A percentile compares a stretch with the other conserved stretches of the same genome.
phyloP scores from a whole-genome alignment of 2,888 invertebrate species.

The Sympetrum striolatum region DNA sequence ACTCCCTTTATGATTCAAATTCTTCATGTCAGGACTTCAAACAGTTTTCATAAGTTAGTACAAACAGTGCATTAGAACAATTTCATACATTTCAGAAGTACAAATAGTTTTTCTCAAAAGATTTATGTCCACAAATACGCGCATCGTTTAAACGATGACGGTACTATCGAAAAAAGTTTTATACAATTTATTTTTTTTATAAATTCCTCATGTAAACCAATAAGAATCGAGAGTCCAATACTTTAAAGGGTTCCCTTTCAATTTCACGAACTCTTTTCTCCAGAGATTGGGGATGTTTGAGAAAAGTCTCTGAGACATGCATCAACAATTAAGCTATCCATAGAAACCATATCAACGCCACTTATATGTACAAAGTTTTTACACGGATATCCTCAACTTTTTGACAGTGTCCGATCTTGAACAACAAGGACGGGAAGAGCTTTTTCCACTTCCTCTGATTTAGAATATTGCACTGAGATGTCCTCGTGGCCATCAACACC shows the following conservation, averaged over 20 bases:
- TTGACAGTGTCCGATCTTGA: not conserved
- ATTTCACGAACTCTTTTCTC: not conserved
- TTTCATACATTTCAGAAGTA: no score
- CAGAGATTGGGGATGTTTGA: not conserved
- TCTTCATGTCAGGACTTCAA: no score
- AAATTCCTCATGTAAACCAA: not conserved
- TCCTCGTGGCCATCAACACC: not conserved
- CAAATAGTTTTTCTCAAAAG: no score
- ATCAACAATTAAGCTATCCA: not conserved
- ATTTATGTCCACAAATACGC: no score
- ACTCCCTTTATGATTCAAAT: not conserved
- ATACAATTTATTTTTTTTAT: no score
- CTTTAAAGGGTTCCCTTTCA: not conserved
- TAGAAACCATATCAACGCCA: not conserved
- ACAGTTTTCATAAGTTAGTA: no score
- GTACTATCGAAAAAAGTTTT: no score
- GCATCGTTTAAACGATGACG: no score
- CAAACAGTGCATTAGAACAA: no score
- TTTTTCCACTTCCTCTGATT: not conserved
- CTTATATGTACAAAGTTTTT: not conserved
- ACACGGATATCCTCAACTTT: not conserved
- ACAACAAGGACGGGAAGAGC: not conserved
- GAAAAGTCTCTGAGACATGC: not conserved
- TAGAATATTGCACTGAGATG: constrained; percentile 29
- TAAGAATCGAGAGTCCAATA: not conserved